Evolutionary conservation across 2,797 vertebrate species (phyloP), one percentile per base, ranked within the genome.

Genomic region (Peromyscus attwateri): DNA sequence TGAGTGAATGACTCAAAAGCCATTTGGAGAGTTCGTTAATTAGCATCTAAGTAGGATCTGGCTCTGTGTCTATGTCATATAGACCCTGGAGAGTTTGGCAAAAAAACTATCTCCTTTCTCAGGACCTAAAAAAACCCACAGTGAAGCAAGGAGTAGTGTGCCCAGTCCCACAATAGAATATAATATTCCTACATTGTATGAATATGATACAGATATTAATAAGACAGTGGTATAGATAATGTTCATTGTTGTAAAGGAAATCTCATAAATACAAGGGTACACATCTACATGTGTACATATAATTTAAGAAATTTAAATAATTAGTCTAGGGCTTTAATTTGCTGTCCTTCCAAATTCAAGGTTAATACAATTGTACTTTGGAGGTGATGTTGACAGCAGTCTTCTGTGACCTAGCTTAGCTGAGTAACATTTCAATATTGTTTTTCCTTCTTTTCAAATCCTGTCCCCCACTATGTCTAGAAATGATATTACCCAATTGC

Each of bases 401-500:
- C 46, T 46, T 87, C 62, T 87, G 55, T 71, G 71, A 82, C 27
- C 34, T 43, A 19, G 52, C 40, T 84, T 87, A 89, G 62, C 49
- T 64, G 14, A 43, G 9, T 13, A 37, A 29, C 34, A 52, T 49
- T 49, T 57, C 6, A 60, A 29, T 29, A 29, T 55, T 52, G n/a
- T 31, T 91, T 95, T 96, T 96, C 1, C 31, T 89, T 93, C 60
- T 70, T 88, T 85, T 19, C 25, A 71, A 96, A 68, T 76, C 17
- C 7, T 71, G 11, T 94, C 46, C 71, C 10, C 46, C n/a, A 73
- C 12, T 89, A 83, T 92, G 13, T 34, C 27, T 82, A 70, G 46
- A 92, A 92, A 97, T 70, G 31, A 96, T 94, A 96, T 80, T 73
- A 31, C 16, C 92, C 40, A 83, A 76, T 96, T 97, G 94, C 71